Evolutionary conservation across 2,797 vertebrate genomes (phyloP), one percentile per base, ranked within the genome.

Genomic region (Scyliorhinus canicula): DNA sequence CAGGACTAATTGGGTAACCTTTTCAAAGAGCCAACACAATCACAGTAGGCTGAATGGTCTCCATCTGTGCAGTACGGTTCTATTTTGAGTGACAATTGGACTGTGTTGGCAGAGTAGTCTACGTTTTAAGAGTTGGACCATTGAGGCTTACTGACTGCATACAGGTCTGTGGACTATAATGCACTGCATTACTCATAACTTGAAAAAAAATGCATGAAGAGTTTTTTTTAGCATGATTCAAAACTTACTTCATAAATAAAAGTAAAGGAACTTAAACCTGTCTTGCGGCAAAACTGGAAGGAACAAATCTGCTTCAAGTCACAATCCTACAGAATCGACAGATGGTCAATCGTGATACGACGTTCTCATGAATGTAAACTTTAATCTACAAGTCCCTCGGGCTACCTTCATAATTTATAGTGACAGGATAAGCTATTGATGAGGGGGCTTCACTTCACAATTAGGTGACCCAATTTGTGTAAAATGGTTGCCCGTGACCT

Each of bases 371-470:
- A 44, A 60, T 65, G 86, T 65, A 35, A 91, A 91, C 2, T 7
- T 40, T 60, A 90, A 63, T 63, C 35, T 55, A 88, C 85, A 60
- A 90, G 63, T 50, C 63, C 93, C 91, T 31, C 40, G 35, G 44
- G 63, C 47, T 67, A 71, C 50, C 28, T 93, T 90, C 28, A 50
- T 94, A 35, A 74, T 94, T 71, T 52, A 94, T 31, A 69, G 44
- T 93, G 26, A 26, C 91, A 69, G 11, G 9, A 69, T 67, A 47
- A 65, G 31, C 31, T 16, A 28, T 74, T 94, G 16, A 35, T n/a
- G 35, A 74, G 50, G 93, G 60, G 93, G 69, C 44, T 94, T 55
- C 93, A 94, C 69, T 94, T 94, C 93, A 74, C 93, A 94, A 94
- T 94, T 94, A 74, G 65, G 67, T 52, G 44, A 94, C 47, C 44